Conservation (phyloP, 2,113 vertebrate species). For the Melanocharis versteri region DNA sequence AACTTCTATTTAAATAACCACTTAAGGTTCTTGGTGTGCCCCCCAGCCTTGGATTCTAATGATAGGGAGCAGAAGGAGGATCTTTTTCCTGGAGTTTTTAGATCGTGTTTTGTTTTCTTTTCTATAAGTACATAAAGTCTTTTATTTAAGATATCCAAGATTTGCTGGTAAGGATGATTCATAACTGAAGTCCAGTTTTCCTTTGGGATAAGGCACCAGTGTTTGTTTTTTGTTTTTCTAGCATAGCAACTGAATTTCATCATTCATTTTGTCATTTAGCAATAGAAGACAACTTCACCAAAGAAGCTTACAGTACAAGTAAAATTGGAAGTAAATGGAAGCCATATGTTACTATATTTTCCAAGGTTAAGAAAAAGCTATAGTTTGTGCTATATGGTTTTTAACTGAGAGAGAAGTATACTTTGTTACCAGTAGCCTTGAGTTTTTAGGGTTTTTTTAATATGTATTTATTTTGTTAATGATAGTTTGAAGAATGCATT, state of each 20-base stretch:
- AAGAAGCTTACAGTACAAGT: constrained; percentile 76
- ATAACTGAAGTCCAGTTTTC: constrained; percentile 79
- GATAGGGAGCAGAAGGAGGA: neutral
- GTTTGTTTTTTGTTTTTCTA: constrained; percentile 83
- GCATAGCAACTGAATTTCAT: constrained; percentile 85
- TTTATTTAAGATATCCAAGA: constrained; percentile 76
- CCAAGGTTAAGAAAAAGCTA: constrained; percentile 64
- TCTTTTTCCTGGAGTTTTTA: constrained; percentile 36
- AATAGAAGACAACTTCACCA: constrained; percentile 81
- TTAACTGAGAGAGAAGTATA: constrained; percentile 42
- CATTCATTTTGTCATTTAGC: constrained; percentile 83
- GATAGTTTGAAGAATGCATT: constrained; percentile 57
- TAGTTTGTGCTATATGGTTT: constrained; percentile 54
- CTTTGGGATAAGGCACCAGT: constrained; percentile 76
- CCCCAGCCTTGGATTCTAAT: constrained; percentile 21
- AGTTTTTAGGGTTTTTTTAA: neutral
- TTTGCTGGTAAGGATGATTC: constrained; percentile 80
- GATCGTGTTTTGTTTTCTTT: constrained; percentile 60
- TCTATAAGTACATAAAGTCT: constrained; percentile 70
- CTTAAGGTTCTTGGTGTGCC: constrained; percentile 3
- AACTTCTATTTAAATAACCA: constrained; percentile 59
- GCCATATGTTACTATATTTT: constrained; percentile 77
- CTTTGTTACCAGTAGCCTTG: constrained; percentile 62
- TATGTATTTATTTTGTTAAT: constrained; percentile 72
- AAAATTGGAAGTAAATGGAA: constrained; percentile 82